phyloP scores from a whole-genome alignment of 2,888 invertebrate genomes.

The Litoditis marina region DNA sequence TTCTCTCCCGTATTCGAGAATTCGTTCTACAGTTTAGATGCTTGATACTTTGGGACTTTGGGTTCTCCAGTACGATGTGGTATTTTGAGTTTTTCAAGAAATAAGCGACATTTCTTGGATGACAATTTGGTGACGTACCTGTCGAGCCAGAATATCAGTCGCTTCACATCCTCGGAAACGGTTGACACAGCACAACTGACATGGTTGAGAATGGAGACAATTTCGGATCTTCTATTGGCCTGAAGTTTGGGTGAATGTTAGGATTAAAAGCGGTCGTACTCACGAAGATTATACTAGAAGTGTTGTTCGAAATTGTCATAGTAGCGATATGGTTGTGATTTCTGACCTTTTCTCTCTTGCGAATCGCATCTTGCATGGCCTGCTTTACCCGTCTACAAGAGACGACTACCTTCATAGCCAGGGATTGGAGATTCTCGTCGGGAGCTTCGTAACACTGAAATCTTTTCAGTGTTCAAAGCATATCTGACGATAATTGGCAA shows the following conservation, averaged over 20 bases:
- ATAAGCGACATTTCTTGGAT: conserved; percentile 6
- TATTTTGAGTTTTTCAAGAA: too few relatives aligned
- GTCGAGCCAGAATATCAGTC: conserved; percentile 85
- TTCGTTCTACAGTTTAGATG: too few relatives aligned
- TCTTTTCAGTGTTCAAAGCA: neutral
- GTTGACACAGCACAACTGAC: conserved; percentile 70
- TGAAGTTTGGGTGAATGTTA: neutral
- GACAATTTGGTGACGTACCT: conserved; percentile 65
- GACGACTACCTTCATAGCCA: conserved; percentile 80
- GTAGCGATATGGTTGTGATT: neutral
- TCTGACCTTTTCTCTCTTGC: conserved; percentile 23
- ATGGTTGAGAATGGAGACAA: conserved; percentile 39
- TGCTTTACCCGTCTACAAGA: conserved; percentile 62
- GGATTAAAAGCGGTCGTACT: too few relatives aligned
- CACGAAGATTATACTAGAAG: too few relatives aligned
- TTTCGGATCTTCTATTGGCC: conserved; percentile 26
- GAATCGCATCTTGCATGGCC: conserved; percentile 25
- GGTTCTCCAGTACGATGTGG: too few relatives aligned
- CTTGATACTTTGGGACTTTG: too few relatives aligned
- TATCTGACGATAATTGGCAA: too few relatives aligned
- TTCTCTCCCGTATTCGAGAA: too few relatives aligned
- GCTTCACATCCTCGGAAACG: conserved; percentile 79
- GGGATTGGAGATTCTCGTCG: conserved; percentile 83
- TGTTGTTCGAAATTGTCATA: neutral
- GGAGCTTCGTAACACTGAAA: conserved; percentile 83